Base-by-base conservation (phyloP, 2,797 vertebrate species). In the Coreius guichenoti region DNA sequence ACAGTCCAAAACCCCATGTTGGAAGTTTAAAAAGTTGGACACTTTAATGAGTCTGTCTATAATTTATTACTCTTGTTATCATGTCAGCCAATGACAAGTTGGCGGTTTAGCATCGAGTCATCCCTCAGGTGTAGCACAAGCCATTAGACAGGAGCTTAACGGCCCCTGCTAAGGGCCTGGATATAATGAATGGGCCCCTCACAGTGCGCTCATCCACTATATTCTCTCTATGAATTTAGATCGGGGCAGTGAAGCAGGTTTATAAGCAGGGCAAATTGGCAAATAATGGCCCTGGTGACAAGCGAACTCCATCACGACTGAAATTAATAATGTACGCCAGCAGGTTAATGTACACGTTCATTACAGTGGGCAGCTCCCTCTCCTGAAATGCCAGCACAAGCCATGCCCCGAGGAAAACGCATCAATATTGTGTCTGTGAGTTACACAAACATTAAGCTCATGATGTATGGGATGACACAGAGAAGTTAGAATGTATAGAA, bases 191-290 rank as follows among this genome's bases (percentile, higher is more conserved):
- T 92, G 88, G 85, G 80, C 90, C 92, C 92, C 92, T 90, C 83
- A 85, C 89, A 87, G 88, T 78, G 69, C 81, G 76, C 45, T 93
- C 92, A 91, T 89, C 6, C 84, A 90, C 90, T 90, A 93, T 92
- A 91, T 92, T 91, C 87, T 93, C 89, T 91, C 92, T 87, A 92
- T 94, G 90, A 94, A 95, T 95, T 95, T 92, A 95, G 93, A 93
- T 85, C 89, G 91, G 92, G 92, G 92, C 36, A 8, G 87, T 81
- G 90, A 89, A 89, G 91, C 87, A 89, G 89, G 91, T 93, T 94
- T 90, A 94, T 93, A 92, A 90, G 92, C 91, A 90, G 69, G 91
- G 94, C 91, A 95, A 94, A 95, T 92, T 91, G 91, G 90, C 91
- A 95, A 94, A 94, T 95, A 94, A 95, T 92, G 92, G 89, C 86